phyloP scores from a whole-genome alignment of 2,797 vertebrate species.

The Morelia viridis region DNA sequence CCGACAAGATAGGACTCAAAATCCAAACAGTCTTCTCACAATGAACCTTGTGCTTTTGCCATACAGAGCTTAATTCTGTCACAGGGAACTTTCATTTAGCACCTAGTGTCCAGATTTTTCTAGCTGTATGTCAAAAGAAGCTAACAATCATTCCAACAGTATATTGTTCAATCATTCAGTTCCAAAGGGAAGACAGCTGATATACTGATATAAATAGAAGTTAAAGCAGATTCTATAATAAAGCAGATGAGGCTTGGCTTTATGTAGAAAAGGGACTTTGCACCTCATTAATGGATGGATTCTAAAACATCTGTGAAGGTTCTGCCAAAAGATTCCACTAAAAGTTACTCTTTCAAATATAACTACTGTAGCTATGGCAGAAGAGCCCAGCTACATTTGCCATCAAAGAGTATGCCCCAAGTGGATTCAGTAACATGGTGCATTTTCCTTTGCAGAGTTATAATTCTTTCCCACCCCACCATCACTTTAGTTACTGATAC shows the following conservation, averaged over 20 bases:
- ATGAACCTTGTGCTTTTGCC: background rate
- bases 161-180: background rate
- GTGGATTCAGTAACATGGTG: background rate
- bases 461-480: background rate
- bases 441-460: slow-evolving; percentile 54
- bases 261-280: background rate
- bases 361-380: background rate
- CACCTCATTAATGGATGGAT: background rate
- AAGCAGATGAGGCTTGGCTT: background rate
- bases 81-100: background rate
- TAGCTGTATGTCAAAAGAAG: background rate
- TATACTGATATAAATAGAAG: background rate
- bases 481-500: slow-evolving; percentile 9
- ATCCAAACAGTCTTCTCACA: background rate
- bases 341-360: background rate
- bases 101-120: rapidly evolving
- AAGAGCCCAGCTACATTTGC: background rate
- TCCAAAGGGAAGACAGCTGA: background rate
- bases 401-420: background rate
- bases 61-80: background rate
- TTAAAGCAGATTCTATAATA: rapidly evolving
- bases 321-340: rapidly evolving
- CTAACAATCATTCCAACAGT: rapidly evolving
- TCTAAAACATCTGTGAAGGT: background rate
- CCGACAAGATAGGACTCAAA: slow-evolving; percentile 32